A percentile compares a stretch with the other conserved stretches of the same genome.
phyloP scores from a whole-genome alignment of 2,888 invertebrate genomes.

The Melipona bicolor region DNA sequence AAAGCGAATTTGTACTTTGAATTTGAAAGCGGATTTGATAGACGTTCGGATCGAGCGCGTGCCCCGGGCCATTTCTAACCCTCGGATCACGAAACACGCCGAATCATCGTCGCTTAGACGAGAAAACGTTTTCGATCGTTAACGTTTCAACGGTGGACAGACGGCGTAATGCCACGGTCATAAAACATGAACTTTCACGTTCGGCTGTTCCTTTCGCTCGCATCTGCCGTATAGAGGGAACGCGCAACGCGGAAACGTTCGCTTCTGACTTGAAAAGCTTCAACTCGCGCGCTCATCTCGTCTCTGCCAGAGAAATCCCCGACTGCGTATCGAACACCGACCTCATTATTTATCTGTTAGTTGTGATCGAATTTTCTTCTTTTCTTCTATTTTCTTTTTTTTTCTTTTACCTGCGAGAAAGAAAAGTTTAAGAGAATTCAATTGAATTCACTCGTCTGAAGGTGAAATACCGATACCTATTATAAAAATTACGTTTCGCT shows the following conservation, averaged over 20 bases:
- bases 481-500: too few relatives aligned
- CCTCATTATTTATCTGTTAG: neutral
- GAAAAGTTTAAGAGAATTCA: neutral
- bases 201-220: slow-evolving; percentile 61
- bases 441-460: too few relatives aligned
- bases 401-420: too few relatives aligned
- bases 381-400: neutral
- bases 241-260: slow-evolving; percentile 41
- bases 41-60: neutral
- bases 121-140: slow-evolving; percentile 53
- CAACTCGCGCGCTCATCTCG: neutral
- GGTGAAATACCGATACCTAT: too few relatives aligned
- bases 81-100: slow-evolving; percentile 32
- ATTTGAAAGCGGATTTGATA: too few relatives aligned
- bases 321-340: neutral
- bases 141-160: slow-evolving; percentile 13
- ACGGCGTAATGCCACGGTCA: slow-evolving; percentile 53
- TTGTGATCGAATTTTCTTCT: neutral
- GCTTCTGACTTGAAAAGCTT: slow-evolving; percentile 23
- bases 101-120: slow-evolving; percentile 36
- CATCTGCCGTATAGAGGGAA: slow-evolving; percentile 38
- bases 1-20: too few relatives aligned
- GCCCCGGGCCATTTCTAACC: slow-evolving; percentile 22
- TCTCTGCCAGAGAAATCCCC: slow-evolving; percentile 16
- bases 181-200: slow-evolving; percentile 66